Evolutionary conservation across 2,797 vertebrate genomes (phyloP).

Genomic region (Percopsis omiscomaycus): DNA sequence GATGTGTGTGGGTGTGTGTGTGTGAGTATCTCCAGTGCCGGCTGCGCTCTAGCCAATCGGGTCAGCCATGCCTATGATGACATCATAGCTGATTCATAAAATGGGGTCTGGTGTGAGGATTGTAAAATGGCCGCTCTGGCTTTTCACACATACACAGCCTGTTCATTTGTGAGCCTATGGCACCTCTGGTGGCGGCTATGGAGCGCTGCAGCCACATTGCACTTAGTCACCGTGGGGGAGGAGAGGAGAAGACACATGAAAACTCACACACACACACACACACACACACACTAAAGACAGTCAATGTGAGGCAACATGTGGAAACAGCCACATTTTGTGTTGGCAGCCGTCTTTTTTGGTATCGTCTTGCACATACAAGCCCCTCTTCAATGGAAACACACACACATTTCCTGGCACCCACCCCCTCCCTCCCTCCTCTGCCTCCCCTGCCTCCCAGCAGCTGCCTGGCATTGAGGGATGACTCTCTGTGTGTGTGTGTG

Average conservation of each 20-base stretch:
- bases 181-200: conserved; percentile 59
- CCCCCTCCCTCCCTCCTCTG: conserved; percentile 42
- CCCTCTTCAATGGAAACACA: conserved; percentile 36
- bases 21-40: conserved; percentile 19
- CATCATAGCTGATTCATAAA: conserved; percentile 83
- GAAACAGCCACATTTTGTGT: conserved; percentile 50
- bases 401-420: conserved; percentile 10
- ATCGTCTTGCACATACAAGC: conserved; percentile 29
- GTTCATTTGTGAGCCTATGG: conserved; percentile 70
- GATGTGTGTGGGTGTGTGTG: conserved; percentile 22
- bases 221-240: conserved; percentile 68
- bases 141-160: conserved; percentile 38
- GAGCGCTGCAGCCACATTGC: conserved; percentile 26
- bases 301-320: conserved; percentile 27
- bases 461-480: conserved; percentile 65
- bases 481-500: background rate
- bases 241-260: conserved; percentile 52
- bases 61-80: conserved; percentile 49
- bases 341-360: conserved; percentile 43
- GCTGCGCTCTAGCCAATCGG: conserved; percentile 63
- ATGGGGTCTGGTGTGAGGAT: conserved; percentile 81
- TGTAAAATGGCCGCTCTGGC: conserved; percentile 81
- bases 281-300: conserved; percentile 23
- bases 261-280: conserved; percentile 17
- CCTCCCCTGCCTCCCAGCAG: conserved; percentile 54